Evolutionary conservation across 2,113 vertebrate species (phyloP).

Genomic region (Enhydra lutris): DNA sequence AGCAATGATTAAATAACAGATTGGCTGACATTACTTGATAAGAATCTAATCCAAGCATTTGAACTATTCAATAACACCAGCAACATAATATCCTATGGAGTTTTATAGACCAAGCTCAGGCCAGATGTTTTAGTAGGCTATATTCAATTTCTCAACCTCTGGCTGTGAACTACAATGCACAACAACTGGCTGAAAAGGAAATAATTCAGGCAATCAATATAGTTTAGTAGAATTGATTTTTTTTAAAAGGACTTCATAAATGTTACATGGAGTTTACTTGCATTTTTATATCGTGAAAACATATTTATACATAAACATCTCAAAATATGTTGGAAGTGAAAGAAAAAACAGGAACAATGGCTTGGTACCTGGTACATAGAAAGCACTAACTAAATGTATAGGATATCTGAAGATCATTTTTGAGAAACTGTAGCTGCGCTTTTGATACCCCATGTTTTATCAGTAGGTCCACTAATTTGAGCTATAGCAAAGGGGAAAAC

Average conservation of each 20-base stretch:
- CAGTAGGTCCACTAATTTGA: not conserved
- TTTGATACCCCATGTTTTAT: not conserved
- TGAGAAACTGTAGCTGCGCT: not conserved
- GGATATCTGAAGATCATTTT: not conserved
- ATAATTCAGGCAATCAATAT: not conserved
- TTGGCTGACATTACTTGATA: not conserved
- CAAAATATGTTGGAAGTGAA: not conserved
- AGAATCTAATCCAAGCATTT: not conserved
- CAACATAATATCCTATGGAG: not conserved
- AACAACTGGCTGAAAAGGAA: not conserved
- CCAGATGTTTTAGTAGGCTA: not conserved
- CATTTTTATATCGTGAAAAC: conserved; percentile 1
- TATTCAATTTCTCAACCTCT: not conserved
- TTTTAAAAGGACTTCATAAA: not conserved
- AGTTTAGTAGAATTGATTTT: not conserved
- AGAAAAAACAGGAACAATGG: not conserved
- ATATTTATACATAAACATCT: not conserved
- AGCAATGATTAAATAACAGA: not conserved
- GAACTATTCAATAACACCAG: not conserved
- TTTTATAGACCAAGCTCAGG: not conserved
- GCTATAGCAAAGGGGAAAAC: not conserved
- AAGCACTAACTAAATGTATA: not conserved
- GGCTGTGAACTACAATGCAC: not conserved
- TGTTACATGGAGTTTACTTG: not conserved
- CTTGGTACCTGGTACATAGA: not conserved